Base-by-base conservation (phyloP, 2,888 invertebrate species). In the Plagodis pulveraria region DNA sequence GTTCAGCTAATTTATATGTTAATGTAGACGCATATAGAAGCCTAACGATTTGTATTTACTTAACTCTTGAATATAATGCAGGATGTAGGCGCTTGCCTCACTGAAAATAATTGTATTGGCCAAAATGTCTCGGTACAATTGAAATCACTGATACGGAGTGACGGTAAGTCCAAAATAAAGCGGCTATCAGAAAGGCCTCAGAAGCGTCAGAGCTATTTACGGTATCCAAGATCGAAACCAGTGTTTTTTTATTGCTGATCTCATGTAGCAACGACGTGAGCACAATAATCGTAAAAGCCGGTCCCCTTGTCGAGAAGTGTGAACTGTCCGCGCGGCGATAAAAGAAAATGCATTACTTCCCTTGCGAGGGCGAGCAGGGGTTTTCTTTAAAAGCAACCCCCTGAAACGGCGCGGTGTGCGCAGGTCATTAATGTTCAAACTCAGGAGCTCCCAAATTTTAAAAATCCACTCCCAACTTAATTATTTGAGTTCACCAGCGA, bases 331-430 rank as follows among this genome's bases (percentile, higher is more conserved):
- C 86, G 76, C 73, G 81, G 84, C 82, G 87, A 91, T 91, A 91
- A 91, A 91, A 85, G 87, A 87, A 91, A 91, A 91, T 88, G 90
- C 91, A 91, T 91, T 91, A 89, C 89, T 86, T 90, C 87, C 90
- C 87, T 76, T 73, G 74, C 71, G 81, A 81, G 81, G 80, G 84
- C 67, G 78, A 74, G 68, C 67, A 63, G 81, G 80, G 80, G 80
- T 85, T 87, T 85, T 82, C 85, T 86, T 74, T 80, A 87, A 22
- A 22, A 86, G 82, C 84, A 80, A 80, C 86, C 86, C 81, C 83
- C 78, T 83, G 84, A 87, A 88, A 89, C 85, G 87, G 86, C 87
- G 84, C 85, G 87, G 86, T 86, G 81, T 84, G 69, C 84, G 67
- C 73, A 76, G 79, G 83, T 84, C 88, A 84, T 90, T 89, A 89